phyloP scores from a whole-genome alignment of 2,888 invertebrate genomes.

The Tupiocoris notatus region DNA sequence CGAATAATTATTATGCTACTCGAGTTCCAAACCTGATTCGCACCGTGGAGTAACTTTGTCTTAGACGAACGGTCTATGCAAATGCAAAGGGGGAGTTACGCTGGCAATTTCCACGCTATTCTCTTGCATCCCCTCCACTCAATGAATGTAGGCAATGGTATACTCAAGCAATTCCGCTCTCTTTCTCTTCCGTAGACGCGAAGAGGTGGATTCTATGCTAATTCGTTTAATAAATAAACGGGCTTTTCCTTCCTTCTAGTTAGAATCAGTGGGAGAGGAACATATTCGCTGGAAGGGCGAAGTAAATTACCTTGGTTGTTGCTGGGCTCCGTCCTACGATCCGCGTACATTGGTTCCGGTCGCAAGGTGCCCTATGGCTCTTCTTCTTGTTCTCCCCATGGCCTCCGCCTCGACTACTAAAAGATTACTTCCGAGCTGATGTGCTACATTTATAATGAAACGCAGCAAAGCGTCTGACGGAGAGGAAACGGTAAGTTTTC shows the following conservation, averaged over 20 bases:
- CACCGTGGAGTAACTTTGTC: not conserved
- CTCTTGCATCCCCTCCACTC: not conserved
- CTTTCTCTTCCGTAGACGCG: slow-evolving; percentile 18
- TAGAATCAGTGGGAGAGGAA: slow-evolving; percentile 25
- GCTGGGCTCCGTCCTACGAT: not conserved
- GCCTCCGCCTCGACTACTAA: slow-evolving; percentile 25
- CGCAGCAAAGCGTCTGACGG: no score
- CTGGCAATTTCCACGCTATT: slow-evolving; percentile 1
- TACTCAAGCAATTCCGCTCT: slow-evolving; percentile 7
- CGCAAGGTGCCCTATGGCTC: not conserved
- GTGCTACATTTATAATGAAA: slow-evolving; percentile 10
- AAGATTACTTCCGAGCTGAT: slow-evolving; percentile 36
- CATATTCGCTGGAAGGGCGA: slow-evolving; percentile 24
- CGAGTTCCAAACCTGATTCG: not conserved
- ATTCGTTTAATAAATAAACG: slow-evolving; percentile 41
- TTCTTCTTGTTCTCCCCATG: slow-evolving; percentile 10
- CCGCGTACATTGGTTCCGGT: not conserved
- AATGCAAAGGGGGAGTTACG: slow-evolving; percentile 8
- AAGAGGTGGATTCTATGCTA: slow-evolving; percentile 35
- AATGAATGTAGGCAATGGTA: not conserved
- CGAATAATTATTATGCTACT: not conserved
- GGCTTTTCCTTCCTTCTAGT: slow-evolving; percentile 33
- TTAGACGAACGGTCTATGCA: slow-evolving; percentile 7
- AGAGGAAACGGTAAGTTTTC: no score
- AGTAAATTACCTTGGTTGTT: slow-evolving; percentile 21